These are phyloP conservation scores for Suricata suricatta DNA, from an alignment of 2,113 vertebrate species.

Conservation along the genomic window DNA sequence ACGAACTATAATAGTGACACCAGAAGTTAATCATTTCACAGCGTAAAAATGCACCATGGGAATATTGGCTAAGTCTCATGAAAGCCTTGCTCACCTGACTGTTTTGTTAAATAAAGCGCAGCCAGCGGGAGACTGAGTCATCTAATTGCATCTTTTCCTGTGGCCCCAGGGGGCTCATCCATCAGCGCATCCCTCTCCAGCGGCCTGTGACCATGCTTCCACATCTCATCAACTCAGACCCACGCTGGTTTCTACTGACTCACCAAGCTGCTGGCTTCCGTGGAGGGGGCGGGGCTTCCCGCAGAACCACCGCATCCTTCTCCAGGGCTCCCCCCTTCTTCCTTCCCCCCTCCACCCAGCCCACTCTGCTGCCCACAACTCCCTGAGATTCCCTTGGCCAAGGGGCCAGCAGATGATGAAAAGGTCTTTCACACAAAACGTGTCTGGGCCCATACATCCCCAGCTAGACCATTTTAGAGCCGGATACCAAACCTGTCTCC, in stretches of 20 bases:
- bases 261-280: neutral
- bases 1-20: neutral
- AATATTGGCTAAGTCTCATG: neutral
- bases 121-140: neutral
- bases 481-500: neutral
- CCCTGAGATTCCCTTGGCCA: neutral
- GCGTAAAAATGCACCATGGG: neutral
- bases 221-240: accelerated
- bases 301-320: neutral
- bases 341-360: accelerated
- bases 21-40: neutral
- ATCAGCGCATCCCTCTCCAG: neutral
- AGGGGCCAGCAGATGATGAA: neutral
- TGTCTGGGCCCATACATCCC: neutral
- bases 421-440: neutral
- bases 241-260: neutral
- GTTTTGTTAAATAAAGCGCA: neutral
- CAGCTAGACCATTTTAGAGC: neutral
- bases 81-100: neutral
- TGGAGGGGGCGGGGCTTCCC: neutral
- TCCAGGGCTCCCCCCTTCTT: neutral
- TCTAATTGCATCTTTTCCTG: neutral
- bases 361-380: neutral
- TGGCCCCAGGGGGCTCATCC: neutral
- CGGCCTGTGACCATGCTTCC: accelerated